Evolutionary conservation across 2,888 invertebrate genomes (phyloP), one percentile per base, ranked within the genome.

Genomic region (Scelioninae gen. 1): DNA sequence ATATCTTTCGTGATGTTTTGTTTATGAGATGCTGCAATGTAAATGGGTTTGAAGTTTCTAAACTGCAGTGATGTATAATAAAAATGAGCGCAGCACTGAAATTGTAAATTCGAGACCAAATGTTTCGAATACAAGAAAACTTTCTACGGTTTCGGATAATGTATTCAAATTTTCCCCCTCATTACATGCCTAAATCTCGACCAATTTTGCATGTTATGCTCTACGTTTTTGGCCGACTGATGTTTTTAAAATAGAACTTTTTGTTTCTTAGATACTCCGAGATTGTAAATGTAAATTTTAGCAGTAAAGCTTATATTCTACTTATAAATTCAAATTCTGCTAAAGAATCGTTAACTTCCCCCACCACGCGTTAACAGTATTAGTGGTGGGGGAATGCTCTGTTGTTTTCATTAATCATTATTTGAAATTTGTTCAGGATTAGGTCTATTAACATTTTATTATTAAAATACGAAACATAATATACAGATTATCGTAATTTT

Each of bases 1-100:
- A 56, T 71, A 65, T 78, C 65, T 68, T 68, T 43, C 62, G 47
- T 38, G 45, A 47, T 32, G 69, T 47, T 77, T 69, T 62, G 69
- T 77, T 77, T 68, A 58, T 51, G 66, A 49, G 31, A 58, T n/a
- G 51, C 47, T 69, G 56, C 43, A 8, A 29, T 55, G 53, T 11
- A 55, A 53, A 55, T 66, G 66, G 53, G 11, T 13, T 0, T n/a
- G 34, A 31, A 56, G 68, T 38, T 45, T 45, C 45, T 16, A 23
- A 45, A 29, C 43, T 13, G 6, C 7, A 10, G 15, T 38, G 1
- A 34, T 45, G 68, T 31, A 38, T 56, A 69, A 58, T 58, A 58
- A 69, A 58, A 53, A 43, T 16, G 51, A 32, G 51, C 40, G 4
- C 23, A 13, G 43, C 23, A 0, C 34, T 45, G 45, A 56, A 69